These are phyloP conservation scores for Aleiodes testaceus DNA, from an alignment of 2,888 invertebrate species.

Conservation along the genomic window DNA sequence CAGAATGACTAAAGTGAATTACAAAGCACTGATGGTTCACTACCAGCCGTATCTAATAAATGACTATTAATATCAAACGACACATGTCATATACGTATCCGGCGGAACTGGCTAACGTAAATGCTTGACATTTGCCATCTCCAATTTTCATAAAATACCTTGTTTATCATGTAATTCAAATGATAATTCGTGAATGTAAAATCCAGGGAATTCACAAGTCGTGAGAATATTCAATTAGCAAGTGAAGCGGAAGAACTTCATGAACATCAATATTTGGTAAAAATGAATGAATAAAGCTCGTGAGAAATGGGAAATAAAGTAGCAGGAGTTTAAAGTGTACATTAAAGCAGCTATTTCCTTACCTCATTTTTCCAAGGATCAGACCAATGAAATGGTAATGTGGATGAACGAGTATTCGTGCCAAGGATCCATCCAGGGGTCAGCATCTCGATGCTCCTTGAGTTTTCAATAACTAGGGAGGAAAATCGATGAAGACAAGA, in stretches of 20 bases:
- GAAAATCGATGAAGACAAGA: conserved; percentile 20
- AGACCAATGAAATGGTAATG: too few species aligned
- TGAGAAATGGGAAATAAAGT: too few species aligned
- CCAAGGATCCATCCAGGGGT: conserved; percentile 32
- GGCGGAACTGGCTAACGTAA: conserved; percentile 61
- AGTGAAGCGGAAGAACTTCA: not conserved
- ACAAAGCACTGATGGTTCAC: conserved; percentile 41
- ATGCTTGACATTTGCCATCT: conserved; percentile 51
- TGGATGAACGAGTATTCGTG: conserved; percentile 30
- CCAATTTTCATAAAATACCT: conserved; percentile 47
- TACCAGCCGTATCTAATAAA: conserved; percentile 69
- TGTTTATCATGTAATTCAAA: conserved; percentile 31
- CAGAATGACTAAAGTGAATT: conserved; percentile 36
- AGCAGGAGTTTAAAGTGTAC: too few species aligned
- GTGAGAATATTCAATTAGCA: conserved; percentile 3
- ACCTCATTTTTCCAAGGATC: too few species aligned
- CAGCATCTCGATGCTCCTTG: conserved; percentile 28
- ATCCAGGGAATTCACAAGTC: not conserved
- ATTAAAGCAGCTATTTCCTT: too few species aligned
- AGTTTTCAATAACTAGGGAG: conserved; percentile 42
- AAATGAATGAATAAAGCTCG: not conserved
- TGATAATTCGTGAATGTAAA: not conserved
- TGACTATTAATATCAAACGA: conserved; percentile 59
- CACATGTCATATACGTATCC: conserved; percentile 67
- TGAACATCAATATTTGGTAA: too few species aligned